Base-by-base conservation (phyloP, 2,888 invertebrate genomes). In the Caenorhabditis macrosperma region DNA sequence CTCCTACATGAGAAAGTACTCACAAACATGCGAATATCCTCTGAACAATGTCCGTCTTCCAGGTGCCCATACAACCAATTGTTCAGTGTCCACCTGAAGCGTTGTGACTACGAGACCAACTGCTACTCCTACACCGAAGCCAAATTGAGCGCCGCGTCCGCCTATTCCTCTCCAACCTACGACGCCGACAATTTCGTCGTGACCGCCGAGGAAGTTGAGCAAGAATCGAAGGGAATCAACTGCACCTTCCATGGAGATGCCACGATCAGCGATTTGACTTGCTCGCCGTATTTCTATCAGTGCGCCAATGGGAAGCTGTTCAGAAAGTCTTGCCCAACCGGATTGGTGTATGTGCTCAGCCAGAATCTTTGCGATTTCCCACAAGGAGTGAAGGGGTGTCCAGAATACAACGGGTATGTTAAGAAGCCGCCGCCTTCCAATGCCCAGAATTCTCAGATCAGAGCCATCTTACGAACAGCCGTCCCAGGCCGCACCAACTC, bases 291-390 rank as follows among this genome's bases (percentile, higher is more conserved):
- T 63, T 85, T 83, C 77, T 85, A 48, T 52, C 82, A 82, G 35
- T 85, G 85, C 28, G 35, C 82, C 50, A 64, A 83, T 41, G 67
- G 72, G 52, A 79, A 68, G 24, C 48, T 82, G 20, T 82, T 76
- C 77, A 76, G 75, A 46, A 82, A 85, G 50, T 24, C 59, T 2
- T 85, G 85, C 54, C 85, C 78, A 55, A 9, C 48, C 54, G 81
- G 66, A 17, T 55, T 85, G 22, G 64, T 83, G 60, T 85, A 79
- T 66, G 79, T 82, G 24, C 26, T 63, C 9, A 66, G 64, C 20
- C 64, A 64, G 20, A 74, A 81, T 46, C 52, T 76, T 5, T 85
- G 85, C 41, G 82, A 83, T 26, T 71, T 41, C 22, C 67, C 78
- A 69, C 61, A 83, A 57, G 76, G 22, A 46, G 61, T 76, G 12